phyloP scores from a whole-genome alignment of 64 coral and sea anemone genomes.

The Pocillopora verrucosa region DNA sequence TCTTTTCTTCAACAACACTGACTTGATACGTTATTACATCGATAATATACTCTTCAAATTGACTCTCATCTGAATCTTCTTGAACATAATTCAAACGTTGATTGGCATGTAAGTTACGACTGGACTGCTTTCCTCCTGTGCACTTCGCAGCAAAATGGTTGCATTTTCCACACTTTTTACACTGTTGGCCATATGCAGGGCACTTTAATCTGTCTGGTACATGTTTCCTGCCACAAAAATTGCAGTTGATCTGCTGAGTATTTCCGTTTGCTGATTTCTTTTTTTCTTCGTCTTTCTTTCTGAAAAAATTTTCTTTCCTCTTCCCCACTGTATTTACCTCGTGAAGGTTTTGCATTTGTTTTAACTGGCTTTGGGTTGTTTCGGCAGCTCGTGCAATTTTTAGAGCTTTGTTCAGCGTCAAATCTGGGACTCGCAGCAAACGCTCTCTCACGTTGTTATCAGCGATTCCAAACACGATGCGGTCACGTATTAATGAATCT shows the following conservation, averaged over 20 bases:
- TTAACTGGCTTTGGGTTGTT: background rate
- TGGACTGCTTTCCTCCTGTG: background rate
- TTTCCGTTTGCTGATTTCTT: background rate
- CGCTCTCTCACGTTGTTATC: background rate
- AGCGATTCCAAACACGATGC: conserved; percentile 7
- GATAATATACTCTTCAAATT: background rate
- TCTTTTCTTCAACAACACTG: background rate
- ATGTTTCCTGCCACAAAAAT: background rate
- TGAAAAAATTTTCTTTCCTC: background rate
- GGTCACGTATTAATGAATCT: conserved; percentile 17
- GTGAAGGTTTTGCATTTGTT: background rate
- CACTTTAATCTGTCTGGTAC: background rate
- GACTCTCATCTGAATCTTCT: background rate
- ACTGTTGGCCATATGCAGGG: background rate
- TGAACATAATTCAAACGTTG: conserved; percentile 1
- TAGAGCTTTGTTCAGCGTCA: background rate
- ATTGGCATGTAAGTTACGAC: background rate
- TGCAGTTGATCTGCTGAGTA: background rate
- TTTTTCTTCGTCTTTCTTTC: background rate
- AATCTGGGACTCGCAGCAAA: background rate
- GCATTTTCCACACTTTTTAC: background rate
- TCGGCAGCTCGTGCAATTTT: conserved; percentile 4
- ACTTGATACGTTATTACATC: background rate
- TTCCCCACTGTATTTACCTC: background rate
- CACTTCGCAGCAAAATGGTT: conserved; percentile 18